These are phyloP conservation scores for Sebastolobus alascanus DNA, from an alignment of 2,797 vertebrate genomes.

Conservation along the genomic window DNA sequence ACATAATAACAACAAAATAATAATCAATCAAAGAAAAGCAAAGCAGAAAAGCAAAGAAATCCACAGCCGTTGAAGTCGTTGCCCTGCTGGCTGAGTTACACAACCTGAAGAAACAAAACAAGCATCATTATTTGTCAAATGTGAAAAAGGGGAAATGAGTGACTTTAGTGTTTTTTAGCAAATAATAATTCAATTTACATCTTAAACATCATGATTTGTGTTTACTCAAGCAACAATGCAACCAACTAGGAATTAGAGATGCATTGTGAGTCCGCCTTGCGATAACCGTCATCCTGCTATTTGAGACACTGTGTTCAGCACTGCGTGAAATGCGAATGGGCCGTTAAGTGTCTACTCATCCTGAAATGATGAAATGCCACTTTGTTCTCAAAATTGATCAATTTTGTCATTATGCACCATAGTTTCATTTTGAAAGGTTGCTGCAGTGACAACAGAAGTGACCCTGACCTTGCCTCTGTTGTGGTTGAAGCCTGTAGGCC, in stretches of 20 bases:
- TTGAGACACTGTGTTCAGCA: not conserved
- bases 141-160: not conserved
- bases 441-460: not conserved
- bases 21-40: not conserved
- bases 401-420: not conserved
- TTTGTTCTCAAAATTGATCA: not conserved
- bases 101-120: slow-evolving; percentile 23
- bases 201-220: not conserved
- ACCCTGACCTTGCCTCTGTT: not conserved
- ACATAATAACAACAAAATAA: slow-evolving; percentile 16
- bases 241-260: not conserved
- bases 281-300: not conserved
- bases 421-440: not conserved
- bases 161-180: not conserved
- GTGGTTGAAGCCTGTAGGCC: not conserved
- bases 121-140: not conserved
- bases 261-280: not conserved
- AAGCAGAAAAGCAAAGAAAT: slow-evolving; percentile 1
- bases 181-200: not conserved
- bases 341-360: not conserved
- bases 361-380: not conserved
- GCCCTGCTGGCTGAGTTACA: slow-evolving; percentile 30
- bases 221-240: not conserved
- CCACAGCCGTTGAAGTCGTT: slow-evolving; percentile 25
- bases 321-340: not conserved